Base-by-base conservation (phyloP, 2,113 vertebrate species). In the Tamias sibiricus region DNA sequence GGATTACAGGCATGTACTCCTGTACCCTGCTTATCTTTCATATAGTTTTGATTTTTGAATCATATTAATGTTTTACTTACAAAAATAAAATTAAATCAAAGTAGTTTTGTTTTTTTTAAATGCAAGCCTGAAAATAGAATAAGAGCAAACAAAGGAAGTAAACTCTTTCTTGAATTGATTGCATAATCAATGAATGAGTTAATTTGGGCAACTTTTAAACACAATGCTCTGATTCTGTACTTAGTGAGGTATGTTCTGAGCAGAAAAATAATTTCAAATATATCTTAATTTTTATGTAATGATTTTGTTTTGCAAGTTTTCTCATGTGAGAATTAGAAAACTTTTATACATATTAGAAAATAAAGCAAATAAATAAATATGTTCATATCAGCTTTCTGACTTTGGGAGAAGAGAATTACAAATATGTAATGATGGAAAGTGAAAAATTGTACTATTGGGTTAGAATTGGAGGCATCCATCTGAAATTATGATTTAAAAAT, bases 61-160 rank as follows among this genome's bases (percentile, higher is more conserved):
- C 54, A 80, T 69, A 30, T 62, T 91, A 47, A 52, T 71, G 22
- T 85, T 89, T 90, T 90, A 59, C 35, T 91, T 82, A 59, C 44
- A 54, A 57, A 81, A 91, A 85, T 42, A 49, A 68, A 87, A 90
- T 74, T 6, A 57, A 57, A 57, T 74, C 30, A 62, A 81, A 32
- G 76, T 14, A 62, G 66, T n/a, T n/a, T n/a, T n/a, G n/a, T 20
- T 44, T 75, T 54, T 47, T 8, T 6, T 81, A 88, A 92, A 35
- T 35, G 6, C 57, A 87, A 79, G 30, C 57, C 64, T 83, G 42
- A 74, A 90, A 75, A 28, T 77, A 62, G 86, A 92, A 17, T 68
- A 77, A 62, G 26, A 96, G 68, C 64, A 82, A 95, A 86, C 47
- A 90, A 92, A 87, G 74, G n/a, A 82, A 54, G 30, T 96, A 59